Base-by-base conservation (phyloP, 2,113 vertebrate genomes). In the Zeus faber region DNA sequence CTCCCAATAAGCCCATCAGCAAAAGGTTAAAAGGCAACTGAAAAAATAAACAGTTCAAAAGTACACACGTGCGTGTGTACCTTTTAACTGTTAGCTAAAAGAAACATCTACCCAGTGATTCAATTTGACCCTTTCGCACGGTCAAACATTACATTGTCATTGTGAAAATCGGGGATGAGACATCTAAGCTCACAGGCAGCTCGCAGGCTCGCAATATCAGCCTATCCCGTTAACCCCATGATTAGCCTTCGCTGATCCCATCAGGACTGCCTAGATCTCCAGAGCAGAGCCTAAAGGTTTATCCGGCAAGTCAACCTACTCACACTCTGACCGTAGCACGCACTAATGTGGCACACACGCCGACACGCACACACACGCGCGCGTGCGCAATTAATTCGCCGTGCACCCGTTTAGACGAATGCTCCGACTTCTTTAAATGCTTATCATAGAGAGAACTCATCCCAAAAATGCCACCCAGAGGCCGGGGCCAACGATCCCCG, bases 181-280 rank as follows among this genome's bases (percentile, higher is more conserved):
- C 33, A 37, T 37, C 33, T 37, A 11, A 37, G 33, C 64, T 41
- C 62, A 64, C 60, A 59, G 68, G 79, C 82, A 83, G 77, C 82
- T 81, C 77, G 82, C 62, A 68, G 65, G 68, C 66, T 73, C 76
- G 70, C 76, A 76, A 64, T 77, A 85, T 85, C 73, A 80, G 80
- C 75, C 85, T 67, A 77, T 82, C 63, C 67, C 31, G 67, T 70
- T 87, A 82, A 85, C 79, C 81, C 81, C 69, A 72, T 63, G 63
- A 85, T 87, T 82, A 87, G 73, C 73, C 70, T 61, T 65, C 72
- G 71, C 69, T 82, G 76, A 85, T 87, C 81, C 75, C 80, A 83
- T 85, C 83, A 84, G 83, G 76, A 74, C 77, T 86, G 80, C 73
- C 81, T 76, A 71, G 80, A 81, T 84, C 74, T 79, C 70, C 64